Conservation (phyloP, 2,113 vertebrate genomes). For the Pungitius pungitius region DNA sequence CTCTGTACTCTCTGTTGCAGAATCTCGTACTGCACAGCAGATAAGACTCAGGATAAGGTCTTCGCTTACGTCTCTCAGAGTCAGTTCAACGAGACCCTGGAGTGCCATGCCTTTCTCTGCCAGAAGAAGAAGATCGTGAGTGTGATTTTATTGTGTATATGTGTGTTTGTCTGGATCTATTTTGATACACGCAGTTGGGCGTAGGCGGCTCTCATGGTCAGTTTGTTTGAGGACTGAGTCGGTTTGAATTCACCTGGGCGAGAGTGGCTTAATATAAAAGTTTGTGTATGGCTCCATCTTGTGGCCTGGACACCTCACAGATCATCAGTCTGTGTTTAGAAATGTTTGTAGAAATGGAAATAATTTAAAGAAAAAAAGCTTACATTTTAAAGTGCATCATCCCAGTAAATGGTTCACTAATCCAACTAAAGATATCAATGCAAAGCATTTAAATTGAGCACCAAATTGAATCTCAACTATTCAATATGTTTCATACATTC, state of each 20-base stretch:
- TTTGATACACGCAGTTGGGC: background rate
- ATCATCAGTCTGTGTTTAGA: background rate
- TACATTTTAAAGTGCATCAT: background rate
- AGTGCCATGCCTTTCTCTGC: conserved; percentile 92
- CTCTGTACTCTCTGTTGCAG: conserved; percentile 73
- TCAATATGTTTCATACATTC: background rate
- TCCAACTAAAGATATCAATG: background rate
- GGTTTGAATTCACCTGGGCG: background rate
- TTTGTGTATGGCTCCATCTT: conserved; percentile 63
- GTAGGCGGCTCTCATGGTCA: background rate
- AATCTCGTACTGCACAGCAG: conserved; percentile 94
- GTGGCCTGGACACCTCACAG: conserved; percentile 42
- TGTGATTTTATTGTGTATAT: background rate
- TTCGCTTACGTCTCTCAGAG: conserved; percentile 92
- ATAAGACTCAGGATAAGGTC: conserved; percentile 94
- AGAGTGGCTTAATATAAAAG: background rate
- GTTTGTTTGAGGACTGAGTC: background rate
- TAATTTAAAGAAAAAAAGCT: background rate
- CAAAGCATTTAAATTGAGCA: background rate
- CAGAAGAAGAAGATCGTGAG: conserved; percentile 94
- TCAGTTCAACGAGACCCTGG: conserved; percentile 86
- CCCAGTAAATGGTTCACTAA: background rate
- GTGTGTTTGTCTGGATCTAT: background rate
- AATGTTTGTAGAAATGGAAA: background rate
- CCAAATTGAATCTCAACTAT: background rate